Evolutionary conservation across 2,888 invertebrate species (phyloP).

Genomic region (Yponomeuta malinellus): DNA sequence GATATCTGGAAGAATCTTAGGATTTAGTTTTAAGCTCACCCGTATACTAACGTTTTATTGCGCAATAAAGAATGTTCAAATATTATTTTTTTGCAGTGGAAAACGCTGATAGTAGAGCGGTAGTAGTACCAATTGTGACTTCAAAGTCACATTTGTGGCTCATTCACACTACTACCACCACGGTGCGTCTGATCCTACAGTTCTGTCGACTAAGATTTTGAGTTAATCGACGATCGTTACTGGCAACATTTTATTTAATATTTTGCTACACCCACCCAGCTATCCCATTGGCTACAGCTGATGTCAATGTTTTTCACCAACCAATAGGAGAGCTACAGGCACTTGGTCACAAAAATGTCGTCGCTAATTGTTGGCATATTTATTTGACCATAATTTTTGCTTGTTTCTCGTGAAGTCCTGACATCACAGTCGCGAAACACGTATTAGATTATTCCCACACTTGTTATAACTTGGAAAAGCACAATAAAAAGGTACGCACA

Average conservation of each 20-base stretch:
- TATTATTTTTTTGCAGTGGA: too few relatives aligned
- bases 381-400: conserved; percentile 35
- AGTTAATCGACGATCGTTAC: neutral
- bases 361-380: conserved; percentile 39
- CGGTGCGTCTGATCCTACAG: too few relatives aligned
- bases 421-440: neutral
- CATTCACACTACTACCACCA: too few relatives aligned
- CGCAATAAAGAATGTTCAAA: too few relatives aligned
- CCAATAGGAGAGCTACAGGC: conserved; percentile 58
- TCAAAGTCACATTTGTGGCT: too few relatives aligned
- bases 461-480: neutral
- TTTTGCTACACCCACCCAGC: conserved; percentile 11
- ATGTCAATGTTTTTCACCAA: conserved; percentile 25
- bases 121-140: too few relatives aligned
- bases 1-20: too few relatives aligned
- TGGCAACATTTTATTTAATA: neutral
- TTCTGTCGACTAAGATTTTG: neutral
- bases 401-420: conserved; percentile 30
- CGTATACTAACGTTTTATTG: too few relatives aligned
- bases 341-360: conserved; percentile 62
- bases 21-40: too few relatives aligned
- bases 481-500: conserved; percentile 16
- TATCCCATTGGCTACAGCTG: conserved; percentile 32
- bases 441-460: neutral
- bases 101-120: too few relatives aligned